phyloP scores from a whole-genome alignment of 2,888 invertebrate genomes.

The Lordiphosa fenestrarum region DNA sequence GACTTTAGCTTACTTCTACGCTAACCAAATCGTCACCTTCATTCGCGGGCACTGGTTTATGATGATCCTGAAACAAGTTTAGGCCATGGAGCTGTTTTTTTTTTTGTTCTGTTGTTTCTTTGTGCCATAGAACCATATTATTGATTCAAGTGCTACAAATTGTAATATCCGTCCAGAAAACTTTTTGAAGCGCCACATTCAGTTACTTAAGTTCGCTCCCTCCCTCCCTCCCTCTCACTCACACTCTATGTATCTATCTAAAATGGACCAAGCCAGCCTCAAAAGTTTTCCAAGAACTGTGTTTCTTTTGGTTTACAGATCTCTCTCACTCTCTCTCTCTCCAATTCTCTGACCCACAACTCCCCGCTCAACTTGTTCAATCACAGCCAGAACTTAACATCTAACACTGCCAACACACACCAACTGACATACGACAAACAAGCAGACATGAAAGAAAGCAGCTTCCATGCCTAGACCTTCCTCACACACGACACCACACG shows the following conservation, averaged over 20 bases:
- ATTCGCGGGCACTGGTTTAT: too few relatives aligned
- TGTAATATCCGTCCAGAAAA: conserved; percentile 72
- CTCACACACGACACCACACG: conserved; percentile 5
- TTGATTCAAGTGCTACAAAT: conserved; percentile 56
- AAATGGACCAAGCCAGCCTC: conserved; percentile 35
- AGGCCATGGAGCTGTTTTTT: conserved; percentile 7
- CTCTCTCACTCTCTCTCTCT: conserved; percentile 1
- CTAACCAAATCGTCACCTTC: too few relatives aligned
- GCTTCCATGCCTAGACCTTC: neutral
- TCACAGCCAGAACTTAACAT: conserved; percentile 28
- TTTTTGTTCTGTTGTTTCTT: too few relatives aligned
- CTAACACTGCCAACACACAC: conserved; percentile 50
- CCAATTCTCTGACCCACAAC: neutral
- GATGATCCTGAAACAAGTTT: too few relatives aligned
- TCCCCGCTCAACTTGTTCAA: neutral
- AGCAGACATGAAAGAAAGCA: conserved; percentile 11
- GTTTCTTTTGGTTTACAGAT: conserved; percentile 1
- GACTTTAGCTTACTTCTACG: too few relatives aligned
- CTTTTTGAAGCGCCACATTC: conserved; percentile 62
- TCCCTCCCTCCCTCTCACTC: conserved; percentile 6
- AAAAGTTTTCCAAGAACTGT: conserved; percentile 9
- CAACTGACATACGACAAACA: conserved; percentile 1
- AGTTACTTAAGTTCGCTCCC: conserved; percentile 1
- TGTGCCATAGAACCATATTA: too few relatives aligned
- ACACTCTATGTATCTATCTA: conserved; percentile 2